Percentiles rank a stretch among this genome's conserved stretches.
phyloP scores from a whole-genome alignment of 2,113 vertebrate genomes.

The Bungarus multicinctus region DNA sequence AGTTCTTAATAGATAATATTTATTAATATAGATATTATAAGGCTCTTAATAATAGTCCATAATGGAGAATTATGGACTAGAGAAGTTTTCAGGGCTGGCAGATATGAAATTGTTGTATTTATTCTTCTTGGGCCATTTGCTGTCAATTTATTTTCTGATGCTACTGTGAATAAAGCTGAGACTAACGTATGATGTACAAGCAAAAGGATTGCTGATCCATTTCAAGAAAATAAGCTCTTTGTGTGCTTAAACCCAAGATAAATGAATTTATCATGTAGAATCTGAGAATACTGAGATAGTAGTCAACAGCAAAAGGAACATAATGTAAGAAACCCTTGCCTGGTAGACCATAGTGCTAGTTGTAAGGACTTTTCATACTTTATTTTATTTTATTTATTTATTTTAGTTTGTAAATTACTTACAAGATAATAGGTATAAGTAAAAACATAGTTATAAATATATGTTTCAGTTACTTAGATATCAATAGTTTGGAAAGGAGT shows the following conservation, averaged over 20 bases:
- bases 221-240: neutral
- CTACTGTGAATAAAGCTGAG: neutral
- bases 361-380: neutral
- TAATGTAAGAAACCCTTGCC: neutral
- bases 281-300: neutral
- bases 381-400: too few species aligned
- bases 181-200: neutral
- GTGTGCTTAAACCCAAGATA: neutral
- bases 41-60: too few species aligned
- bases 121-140: neutral
- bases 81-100: neutral
- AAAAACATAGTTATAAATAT: too few species aligned
- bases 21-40: too few species aligned
- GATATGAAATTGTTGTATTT: neutral
- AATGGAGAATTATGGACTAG: neutral
- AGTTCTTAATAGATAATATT: too few species aligned
- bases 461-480: neutral
- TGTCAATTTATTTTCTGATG: neutral
- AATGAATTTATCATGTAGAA: neutral
- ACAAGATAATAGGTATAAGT: too few species aligned
- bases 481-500: neutral
- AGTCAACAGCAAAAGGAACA: neutral
- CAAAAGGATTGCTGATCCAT: neutral
- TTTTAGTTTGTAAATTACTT: too few species aligned
- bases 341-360: neutral